Evolutionary conservation across 2,797 vertebrate genomes (phyloP), one percentile per base, ranked within the genome.

Genomic region (Pipistrellus nathusii): DNA sequence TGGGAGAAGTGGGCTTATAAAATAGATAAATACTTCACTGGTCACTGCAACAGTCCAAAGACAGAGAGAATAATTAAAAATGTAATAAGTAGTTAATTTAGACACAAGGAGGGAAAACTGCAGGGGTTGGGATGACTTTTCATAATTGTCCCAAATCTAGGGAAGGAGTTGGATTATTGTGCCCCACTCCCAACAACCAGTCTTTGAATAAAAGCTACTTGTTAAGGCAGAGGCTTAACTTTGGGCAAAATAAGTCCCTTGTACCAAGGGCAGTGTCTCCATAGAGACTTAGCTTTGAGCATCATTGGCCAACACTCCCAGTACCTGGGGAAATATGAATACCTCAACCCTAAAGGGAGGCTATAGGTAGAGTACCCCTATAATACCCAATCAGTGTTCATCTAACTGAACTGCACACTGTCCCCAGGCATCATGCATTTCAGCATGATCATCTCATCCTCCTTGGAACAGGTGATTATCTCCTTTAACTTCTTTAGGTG

Each of bases 1-100:
- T 32, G 38, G 55, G 32, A 57, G 57, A 59, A 77, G 14, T 76
- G 17, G 44, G 25, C 35, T 86, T 84, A 62, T 80, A 68, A 90
- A 73, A 46, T 32, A 18, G 32, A 48, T 73, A 83, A 38, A 72
- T 32, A 77, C 7, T 3, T 82, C 23, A 72, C 25, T 48, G 53
- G 17, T 41, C 69, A 55, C 55, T 46, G 11, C 23, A 89, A 21
- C 18, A 25, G 27, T 64, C 32, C 21, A 27, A 4, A 32, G 32
- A 27, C 41, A 81, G 4, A 80, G 21, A 69, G 3, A 88, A n/a
- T 0, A 27, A 15, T 27, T 80, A 77, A 78, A 18, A 86, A 59
- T 2, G 14, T 44, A 1, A 0, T 46, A n/a, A 21, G 44, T 6
- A 72, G 46, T 44, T 44, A 44, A 44, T 44, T 44, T 44, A 44